phyloP scores from a whole-genome alignment of 2,888 invertebrate species.

The Orthosia gracilis region DNA sequence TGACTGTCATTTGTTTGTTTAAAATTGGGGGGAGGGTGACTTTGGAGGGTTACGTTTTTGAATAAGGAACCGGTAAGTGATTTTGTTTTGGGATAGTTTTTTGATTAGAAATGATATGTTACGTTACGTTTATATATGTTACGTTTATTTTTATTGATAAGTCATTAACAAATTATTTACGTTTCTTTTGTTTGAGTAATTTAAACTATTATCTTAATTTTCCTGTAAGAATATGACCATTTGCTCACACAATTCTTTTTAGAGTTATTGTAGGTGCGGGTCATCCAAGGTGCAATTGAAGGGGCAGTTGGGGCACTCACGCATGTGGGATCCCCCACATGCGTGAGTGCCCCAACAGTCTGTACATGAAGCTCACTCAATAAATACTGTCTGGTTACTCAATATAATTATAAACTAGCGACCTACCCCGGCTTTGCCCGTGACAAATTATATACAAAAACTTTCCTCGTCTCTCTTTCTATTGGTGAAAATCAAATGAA shows the following conservation, averaged over 20 bases:
- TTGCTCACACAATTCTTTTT: too few relatives aligned
- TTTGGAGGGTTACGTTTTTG: slow-evolving; percentile 24
- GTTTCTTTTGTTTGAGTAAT: not conserved
- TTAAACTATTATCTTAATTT: not conserved
- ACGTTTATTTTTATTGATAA: too few relatives aligned
- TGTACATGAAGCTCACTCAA: not conserved
- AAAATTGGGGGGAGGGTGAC: slow-evolving; percentile 51
- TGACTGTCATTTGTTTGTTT: slow-evolving; percentile 51
- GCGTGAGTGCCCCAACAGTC: too few relatives aligned
- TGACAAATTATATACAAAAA: too few relatives aligned
- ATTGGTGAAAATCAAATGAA: too few relatives aligned
- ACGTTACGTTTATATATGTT: not conserved
- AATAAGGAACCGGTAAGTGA: slow-evolving; percentile 27
- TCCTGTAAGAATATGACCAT: not conserved
- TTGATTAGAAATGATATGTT: not conserved
- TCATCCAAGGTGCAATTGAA: too few relatives aligned
- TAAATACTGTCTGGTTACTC: not conserved
- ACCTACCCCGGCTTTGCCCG: too few relatives aligned
- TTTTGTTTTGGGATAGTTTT: slow-evolving; percentile 21
- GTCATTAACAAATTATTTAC: not conserved
- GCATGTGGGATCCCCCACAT: too few relatives aligned
- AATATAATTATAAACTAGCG: not conserved
- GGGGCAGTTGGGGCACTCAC: too few relatives aligned
- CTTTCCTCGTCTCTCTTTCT: too few relatives aligned
- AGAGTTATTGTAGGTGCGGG: too few relatives aligned